Conservation (phyloP, 2,888 invertebrate species). For the Limnephilus marmoratus region DNA sequence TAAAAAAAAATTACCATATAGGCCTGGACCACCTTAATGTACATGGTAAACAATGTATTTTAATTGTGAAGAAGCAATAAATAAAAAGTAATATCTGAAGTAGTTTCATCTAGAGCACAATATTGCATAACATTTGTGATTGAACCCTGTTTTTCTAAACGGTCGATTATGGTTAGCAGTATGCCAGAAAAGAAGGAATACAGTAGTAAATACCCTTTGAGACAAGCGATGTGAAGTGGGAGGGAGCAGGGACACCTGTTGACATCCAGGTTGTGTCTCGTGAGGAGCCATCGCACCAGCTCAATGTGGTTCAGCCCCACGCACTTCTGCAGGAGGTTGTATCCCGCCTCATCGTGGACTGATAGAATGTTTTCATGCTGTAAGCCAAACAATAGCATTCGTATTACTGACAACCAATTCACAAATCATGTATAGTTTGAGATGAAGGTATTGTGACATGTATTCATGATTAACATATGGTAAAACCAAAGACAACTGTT, state of each 20-base stretch:
- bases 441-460: not conserved
- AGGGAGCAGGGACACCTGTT: conserved; percentile 85
- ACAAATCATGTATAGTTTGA: not conserved
- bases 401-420: not conserved
- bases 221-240: conserved; percentile 85
- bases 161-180: not conserved
- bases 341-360: conserved; percentile 82
- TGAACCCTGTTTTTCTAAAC: too few relatives aligned
- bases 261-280: conserved; percentile 80
- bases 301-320: conserved; percentile 85
- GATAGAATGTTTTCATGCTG: conserved; percentile 83
- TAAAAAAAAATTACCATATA: too few relatives aligned
- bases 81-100: too few relatives aligned
- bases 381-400: conserved; percentile 27
- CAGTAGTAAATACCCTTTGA: conserved; percentile 76
- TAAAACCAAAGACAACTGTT: too few relatives aligned
- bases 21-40: too few relatives aligned
- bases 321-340: conserved; percentile 85
- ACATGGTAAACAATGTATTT: too few relatives aligned
- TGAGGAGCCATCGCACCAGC: conserved; percentile 82
- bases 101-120: too few relatives aligned
- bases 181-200: not conserved
- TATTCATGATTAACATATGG: too few relatives aligned
- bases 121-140: too few relatives aligned
- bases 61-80: too few relatives aligned